Evolutionary conservation across 2,797 vertebrate species (phyloP).

Genomic region (Poecilia gillii): DNA sequence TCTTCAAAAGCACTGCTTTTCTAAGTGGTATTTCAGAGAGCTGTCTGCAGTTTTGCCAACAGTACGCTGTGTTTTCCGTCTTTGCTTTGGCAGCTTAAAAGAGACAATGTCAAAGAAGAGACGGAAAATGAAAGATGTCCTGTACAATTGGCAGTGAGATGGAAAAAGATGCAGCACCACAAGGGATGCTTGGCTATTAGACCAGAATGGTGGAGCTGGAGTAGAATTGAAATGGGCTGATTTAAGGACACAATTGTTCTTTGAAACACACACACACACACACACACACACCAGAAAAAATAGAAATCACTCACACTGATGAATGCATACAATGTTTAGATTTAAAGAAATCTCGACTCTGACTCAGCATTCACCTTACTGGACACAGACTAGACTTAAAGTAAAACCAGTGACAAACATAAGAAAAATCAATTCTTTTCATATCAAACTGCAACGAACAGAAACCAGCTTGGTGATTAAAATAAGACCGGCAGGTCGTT

Average conservation of each 20-base stretch:
- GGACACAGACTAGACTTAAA: background rate
- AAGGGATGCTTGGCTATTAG: conserved; percentile 71
- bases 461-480: background rate
- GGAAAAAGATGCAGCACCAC: conserved; percentile 70
- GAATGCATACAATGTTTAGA: conserved; percentile 32
- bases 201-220: conserved; percentile 60
- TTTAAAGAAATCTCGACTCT: conserved; percentile 27
- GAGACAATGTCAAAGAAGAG: conserved; percentile 67
- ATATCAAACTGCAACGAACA: background rate
- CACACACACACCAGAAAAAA: conserved; percentile 8
- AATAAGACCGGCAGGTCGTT: background rate
- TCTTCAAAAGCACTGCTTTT: background rate
- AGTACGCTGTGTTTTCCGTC: conserved; percentile 48
- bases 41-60: conserved; percentile 20
- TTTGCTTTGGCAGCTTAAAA: conserved; percentile 52
- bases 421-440: background rate
- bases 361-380: conserved; percentile 9
- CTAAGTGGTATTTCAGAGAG: conserved; percentile 36
- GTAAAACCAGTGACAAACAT: background rate
- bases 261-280: conserved; percentile 18
- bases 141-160: conserved; percentile 73
- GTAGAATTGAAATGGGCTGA: conserved; percentile 73
- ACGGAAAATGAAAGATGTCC: conserved; percentile 69
- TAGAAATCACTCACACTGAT: conserved; percentile 29
- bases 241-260: conserved; percentile 55